phyloP scores from a whole-genome alignment of 2,888 invertebrate genomes.

The Eilema caniola region DNA sequence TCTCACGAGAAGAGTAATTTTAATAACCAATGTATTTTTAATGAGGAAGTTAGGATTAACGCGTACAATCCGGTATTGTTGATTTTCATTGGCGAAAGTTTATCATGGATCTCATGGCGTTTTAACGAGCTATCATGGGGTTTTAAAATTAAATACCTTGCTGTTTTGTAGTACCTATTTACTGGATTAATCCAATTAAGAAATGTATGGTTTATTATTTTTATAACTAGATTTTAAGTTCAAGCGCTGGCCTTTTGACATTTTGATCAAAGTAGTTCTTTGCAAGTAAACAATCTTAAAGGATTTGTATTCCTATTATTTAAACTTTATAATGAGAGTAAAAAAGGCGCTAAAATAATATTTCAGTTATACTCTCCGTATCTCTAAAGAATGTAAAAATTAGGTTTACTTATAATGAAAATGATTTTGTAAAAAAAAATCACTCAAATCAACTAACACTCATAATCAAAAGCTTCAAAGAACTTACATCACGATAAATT shows the following conservation, averaged over 20 bases:
- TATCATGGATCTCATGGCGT: slow-evolving; percentile 33
- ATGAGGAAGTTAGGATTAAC: slow-evolving; percentile 72
- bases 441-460: background rate
- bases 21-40: slow-evolving; percentile 65
- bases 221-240: background rate
- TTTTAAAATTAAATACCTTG: background rate
- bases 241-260: background rate
- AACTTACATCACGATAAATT: background rate
- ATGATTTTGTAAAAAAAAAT: background rate
- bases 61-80: slow-evolving; percentile 59
- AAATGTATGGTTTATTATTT: background rate
- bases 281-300: background rate
- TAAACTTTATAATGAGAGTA: background rate
- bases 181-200: background rate
- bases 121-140: slow-evolving; percentile 18
- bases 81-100: slow-evolving; percentile 44
- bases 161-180: background rate
- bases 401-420: background rate
- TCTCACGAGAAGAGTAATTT: slow-evolving; percentile 80
- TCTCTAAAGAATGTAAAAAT: background rate
- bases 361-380: background rate
- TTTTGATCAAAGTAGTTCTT: background rate
- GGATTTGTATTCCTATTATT: background rate
- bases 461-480: background rate
- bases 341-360: background rate